A percentile compares a stretch with the other conserved stretches of the same genome.
These are phyloP conservation scores for Carassius auratus DNA, from an alignment of 2,113 vertebrate species.

Conservation along the genomic window DNA sequence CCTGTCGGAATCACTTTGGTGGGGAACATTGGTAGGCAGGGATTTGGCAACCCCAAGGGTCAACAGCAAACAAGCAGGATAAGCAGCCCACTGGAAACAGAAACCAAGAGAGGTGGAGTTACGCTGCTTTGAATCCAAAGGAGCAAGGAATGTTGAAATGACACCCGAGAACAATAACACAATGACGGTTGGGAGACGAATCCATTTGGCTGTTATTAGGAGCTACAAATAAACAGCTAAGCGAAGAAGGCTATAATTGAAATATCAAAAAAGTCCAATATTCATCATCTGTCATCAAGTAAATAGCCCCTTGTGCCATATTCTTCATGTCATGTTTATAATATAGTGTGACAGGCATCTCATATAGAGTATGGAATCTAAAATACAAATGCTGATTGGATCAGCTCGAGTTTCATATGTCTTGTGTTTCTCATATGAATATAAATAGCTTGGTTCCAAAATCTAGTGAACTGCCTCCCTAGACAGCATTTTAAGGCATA, in stretches of 20 bases:
- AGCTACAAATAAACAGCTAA: conserved; percentile 11
- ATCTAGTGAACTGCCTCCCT: neutral
- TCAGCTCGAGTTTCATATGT: conserved; percentile 60
- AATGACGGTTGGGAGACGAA: neutral
- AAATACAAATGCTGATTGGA: conserved; percentile 59
- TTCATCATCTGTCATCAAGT: neutral
- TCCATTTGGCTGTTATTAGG: neutral
- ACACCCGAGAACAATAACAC: conserved; percentile 7
- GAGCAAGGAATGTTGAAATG: neutral
- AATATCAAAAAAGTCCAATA: neutral
- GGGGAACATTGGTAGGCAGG: conserved; percentile 60
- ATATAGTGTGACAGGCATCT: neutral
- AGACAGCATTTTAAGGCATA: conserved; percentile 27
- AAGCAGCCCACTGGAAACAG: conserved; percentile 62
- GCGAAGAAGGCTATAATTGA: neutral
- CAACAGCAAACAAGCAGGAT: conserved; percentile 57
- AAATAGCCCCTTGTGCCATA: conserved; percentile 15
- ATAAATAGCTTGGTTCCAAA: neutral
- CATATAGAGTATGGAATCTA: neutral
- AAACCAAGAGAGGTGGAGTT: conserved; percentile 9
- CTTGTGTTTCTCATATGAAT: neutral
- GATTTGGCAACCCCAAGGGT: conserved; percentile 65
- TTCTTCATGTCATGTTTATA: conserved; percentile 1
- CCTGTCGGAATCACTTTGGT: conserved; percentile 77
- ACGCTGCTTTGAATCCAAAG: neutral